These are phyloP conservation scores for Deladenus siricidicola DNA, from an alignment of 2,888 invertebrate species.

Conservation along the genomic window DNA sequence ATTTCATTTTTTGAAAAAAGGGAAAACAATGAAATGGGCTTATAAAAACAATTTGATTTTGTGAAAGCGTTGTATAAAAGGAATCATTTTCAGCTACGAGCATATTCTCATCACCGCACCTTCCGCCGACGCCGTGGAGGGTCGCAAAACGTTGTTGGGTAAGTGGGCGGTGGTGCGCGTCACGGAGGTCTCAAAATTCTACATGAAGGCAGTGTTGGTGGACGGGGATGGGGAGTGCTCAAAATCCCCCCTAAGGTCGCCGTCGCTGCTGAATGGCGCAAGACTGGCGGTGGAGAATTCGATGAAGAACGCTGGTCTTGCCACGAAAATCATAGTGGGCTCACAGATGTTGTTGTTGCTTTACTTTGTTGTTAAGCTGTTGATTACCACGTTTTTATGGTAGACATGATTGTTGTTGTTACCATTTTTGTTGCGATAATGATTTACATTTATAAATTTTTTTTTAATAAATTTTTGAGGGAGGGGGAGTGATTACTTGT, in stretches of 20 bases:
- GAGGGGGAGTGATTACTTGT: no score
- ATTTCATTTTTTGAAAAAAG: no score
- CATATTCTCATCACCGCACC: conserved; percentile 60
- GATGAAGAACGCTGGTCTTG: neutral
- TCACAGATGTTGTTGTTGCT: neutral
- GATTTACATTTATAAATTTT: neutral
- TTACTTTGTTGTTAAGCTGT: neutral
- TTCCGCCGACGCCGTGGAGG: neutral
- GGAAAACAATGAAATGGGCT: no score
- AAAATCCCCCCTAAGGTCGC: neutral
- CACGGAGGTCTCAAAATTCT: conserved; percentile 41
- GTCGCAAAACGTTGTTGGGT: neutral
- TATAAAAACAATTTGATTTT: no score
- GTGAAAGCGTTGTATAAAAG: no score
- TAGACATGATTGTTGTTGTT: neutral
- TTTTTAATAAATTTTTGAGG: no score
- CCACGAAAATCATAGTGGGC: neutral
- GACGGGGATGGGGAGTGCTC: neutral
- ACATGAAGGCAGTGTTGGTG: conserved; percentile 33
- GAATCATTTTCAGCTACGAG: conserved; percentile 63
- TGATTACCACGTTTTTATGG: neutral
- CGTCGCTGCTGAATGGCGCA: neutral
- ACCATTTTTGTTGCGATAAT: neutral
- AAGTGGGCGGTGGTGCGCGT: neutral
- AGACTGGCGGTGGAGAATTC: neutral